Evolutionary conservation across 2,888 invertebrate genomes (phyloP).

Genomic region (Drosophila paranaensis): DNA sequence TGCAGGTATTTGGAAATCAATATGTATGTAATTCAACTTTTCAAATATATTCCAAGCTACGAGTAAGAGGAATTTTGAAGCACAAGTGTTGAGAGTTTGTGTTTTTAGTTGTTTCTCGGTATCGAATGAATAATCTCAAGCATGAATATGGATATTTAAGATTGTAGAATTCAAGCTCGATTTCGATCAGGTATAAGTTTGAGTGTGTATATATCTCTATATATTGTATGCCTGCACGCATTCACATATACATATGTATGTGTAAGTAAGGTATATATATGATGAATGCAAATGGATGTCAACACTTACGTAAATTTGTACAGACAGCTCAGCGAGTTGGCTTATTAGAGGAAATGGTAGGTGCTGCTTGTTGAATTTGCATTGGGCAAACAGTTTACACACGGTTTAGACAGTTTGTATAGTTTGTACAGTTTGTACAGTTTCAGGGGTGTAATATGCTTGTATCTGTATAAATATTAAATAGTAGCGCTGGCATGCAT

Average conservation of each 20-base stretch:
- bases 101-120: constrained; percentile 14
- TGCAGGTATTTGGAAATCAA: neutral
- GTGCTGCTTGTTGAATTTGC: constrained; percentile 59
- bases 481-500: constrained; percentile 55
- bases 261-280: constrained; percentile 17
- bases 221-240: constrained; percentile 6
- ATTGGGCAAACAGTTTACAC: constrained; percentile 34
- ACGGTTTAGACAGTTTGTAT: constrained; percentile 23
- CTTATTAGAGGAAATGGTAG: constrained; percentile 44
- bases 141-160: constrained; percentile 33
- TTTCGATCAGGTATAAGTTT: constrained; percentile 4
- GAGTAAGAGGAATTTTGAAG: constrained; percentile 17
- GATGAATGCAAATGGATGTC: constrained; percentile 19
- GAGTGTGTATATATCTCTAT: constrained; percentile 4
- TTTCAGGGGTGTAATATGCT: constrained; percentile 15
- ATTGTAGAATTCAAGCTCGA: constrained; percentile 19
- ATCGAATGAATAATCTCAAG: constrained; percentile 17
- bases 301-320: constrained; percentile 69
- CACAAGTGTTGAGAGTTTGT: constrained; percentile 40
- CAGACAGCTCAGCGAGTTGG: constrained; percentile 48
- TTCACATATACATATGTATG: constrained; percentile 11
- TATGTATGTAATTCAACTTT: neutral
- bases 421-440: constrained; percentile 17
- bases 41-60: neutral
- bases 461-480: constrained; percentile 36